Base-by-base conservation (phyloP, 2,888 invertebrate species). In the Eupsilia transversa region DNA sequence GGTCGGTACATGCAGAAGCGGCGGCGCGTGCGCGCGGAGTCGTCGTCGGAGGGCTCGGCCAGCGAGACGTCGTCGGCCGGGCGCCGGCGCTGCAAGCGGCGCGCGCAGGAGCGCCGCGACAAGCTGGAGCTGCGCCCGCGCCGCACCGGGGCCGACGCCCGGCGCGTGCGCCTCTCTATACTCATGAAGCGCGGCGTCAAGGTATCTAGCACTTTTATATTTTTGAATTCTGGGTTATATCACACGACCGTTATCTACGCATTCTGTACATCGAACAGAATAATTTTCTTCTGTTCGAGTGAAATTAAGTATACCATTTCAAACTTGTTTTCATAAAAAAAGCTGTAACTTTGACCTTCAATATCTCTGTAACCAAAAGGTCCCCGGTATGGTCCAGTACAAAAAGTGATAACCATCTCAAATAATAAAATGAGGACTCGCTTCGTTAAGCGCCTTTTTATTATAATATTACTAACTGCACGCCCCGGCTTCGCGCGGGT, bases 171-270 rank as follows among this genome's bases (percentile, higher is more conserved):
- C 30, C 92, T 94, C 59, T 93, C 94, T 79, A 63, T 91, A 54
- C 89, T 91, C 84, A 93, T 94, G 94, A 93, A 92, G 91, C 91
- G 91, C 52, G 92, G 89, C 82, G 91, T 95, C 84, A 94, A 97
- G 73, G 73, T 75, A 74, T 5, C 0, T 23, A 23, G 7, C 14
- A 23, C 38, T 63, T 17, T 27, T n/a, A 3, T 41, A 23, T 30
- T 64, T 30, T 41, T 12, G 0, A 30, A 30, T 23, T n/a, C 64
- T 27, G 9, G 5, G 59, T 30, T 67, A 30, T n/a, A 43, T 4
- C 43, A 4, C 61, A 41, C 27, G 7, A 7, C 20, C 20, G 61
- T 27, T 12, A 27, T 27, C 41, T 27, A 27, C 12, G 3, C 23
- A 14, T 20, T 43, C 7, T 12, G 63, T 61, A 20, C 14, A 20